Base-by-base conservation (phyloP, 2,888 invertebrate genomes). In the Noctuana brunneofusca region DNA sequence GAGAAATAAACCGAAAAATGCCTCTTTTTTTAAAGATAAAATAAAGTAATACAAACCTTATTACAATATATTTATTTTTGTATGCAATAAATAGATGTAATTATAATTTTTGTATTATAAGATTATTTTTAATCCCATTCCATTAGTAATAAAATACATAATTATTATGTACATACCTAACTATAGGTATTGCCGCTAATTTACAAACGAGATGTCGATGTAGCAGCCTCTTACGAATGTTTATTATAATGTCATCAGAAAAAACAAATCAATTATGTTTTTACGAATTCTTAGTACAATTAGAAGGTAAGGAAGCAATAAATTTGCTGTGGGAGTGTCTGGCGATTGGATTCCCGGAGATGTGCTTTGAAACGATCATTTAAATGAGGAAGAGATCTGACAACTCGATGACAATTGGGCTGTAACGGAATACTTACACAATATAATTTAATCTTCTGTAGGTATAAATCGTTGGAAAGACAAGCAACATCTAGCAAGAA, bases 241-340 rank as follows among this genome's bases (percentile, higher is more conserved):
- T 5, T 12, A 32, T 32, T 27, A 9, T 32, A 32, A 32, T 32
- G 9, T 11, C 32, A 32, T 12, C 12, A 46, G 46, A 20, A 50
- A 50, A 50, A 41, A 20, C 38, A 12, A 64, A 53, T 63, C 63
- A 63, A 52, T 20, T 38, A 43, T 63, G 41, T 41, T 65, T 67
- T 63, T 48, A 63, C 52, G 43, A 69, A 63, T 81, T 81, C 83
- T 69, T 58, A 73, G 81, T 84, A 88, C 81, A 84, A 84, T 84
- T 78, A 76, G 63, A 69, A 65, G 73, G 79, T 73, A 72, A 84
- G 89, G 89, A 89, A 90, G 79, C 73, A 72, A 86, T 89, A 88
- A 90, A 89, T 89, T 85, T 75, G 69, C 73, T 75, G 79, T 81
- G 82, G 83, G 83, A 83, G 83, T 80, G 82, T 75, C 80, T 71